phyloP scores from a whole-genome alignment of 2,113 vertebrate genomes.

The Agapornis roseicollis region DNA sequence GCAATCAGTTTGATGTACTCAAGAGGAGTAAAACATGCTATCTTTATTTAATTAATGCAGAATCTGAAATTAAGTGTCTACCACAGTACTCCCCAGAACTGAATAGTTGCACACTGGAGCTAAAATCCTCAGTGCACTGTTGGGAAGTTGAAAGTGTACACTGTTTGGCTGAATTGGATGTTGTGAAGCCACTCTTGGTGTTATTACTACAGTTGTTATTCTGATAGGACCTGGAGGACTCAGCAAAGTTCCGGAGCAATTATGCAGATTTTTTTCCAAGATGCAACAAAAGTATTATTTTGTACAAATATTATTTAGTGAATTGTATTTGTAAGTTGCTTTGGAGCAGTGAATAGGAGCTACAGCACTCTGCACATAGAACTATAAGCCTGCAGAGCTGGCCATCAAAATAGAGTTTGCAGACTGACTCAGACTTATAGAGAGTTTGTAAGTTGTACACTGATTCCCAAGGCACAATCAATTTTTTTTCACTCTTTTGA shows the following conservation, averaged over 20 bases:
- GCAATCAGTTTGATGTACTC: not conserved
- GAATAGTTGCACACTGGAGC: not conserved
- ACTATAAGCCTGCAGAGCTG: not conserved
- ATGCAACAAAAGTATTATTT: not conserved
- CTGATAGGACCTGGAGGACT: not conserved
- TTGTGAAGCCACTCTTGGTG: not conserved
- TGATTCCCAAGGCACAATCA: not conserved
- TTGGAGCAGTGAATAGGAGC: not conserved
- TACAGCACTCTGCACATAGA: not conserved
- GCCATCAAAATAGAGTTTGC: not conserved
- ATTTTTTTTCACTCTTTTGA: not conserved
- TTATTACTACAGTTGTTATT: not conserved
- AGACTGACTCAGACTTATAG: not conserved
- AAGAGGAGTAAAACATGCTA: not conserved
- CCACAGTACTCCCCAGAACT: not conserved
- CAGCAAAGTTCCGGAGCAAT: not conserved
- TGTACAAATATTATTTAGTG: not conserved
- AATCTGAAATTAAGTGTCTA: not conserved
- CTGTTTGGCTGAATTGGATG: not conserved
- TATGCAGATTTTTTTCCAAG: not conserved
- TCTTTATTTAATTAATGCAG: not conserved
- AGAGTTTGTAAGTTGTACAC: not conserved
- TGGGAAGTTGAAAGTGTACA: fast-evolving
- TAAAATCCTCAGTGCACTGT: not conserved
- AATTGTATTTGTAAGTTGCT: not conserved